Evolutionary conservation across 2,888 invertebrate genomes (phyloP).

Genomic region (Spisula solida): DNA sequence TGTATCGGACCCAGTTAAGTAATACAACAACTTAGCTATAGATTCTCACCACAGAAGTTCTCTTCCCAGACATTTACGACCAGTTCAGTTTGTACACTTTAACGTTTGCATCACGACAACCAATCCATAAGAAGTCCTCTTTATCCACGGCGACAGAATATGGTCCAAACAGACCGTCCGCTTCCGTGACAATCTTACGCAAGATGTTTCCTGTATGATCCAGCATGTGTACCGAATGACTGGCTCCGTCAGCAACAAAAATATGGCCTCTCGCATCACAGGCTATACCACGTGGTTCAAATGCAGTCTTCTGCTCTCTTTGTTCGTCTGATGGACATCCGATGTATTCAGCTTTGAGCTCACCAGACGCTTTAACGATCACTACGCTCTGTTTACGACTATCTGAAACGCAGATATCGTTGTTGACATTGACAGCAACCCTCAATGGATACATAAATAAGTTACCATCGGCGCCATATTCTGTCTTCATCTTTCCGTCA

Average conservation of each 20-base stretch:
- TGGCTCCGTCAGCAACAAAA: constrained; percentile 72
- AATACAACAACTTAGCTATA: background rate
- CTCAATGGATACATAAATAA: constrained; percentile 75
- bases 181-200: constrained; percentile 66
- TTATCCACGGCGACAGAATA: constrained; percentile 72
- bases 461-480: constrained; percentile 74
- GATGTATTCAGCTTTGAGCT: constrained; percentile 68
- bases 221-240: constrained; percentile 71
- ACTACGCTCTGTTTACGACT: constrained; percentile 71
- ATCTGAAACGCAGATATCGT: constrained; percentile 78
- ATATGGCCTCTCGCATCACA: constrained; percentile 72
- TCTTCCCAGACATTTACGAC: constrained; percentile 39
- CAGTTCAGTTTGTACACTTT: constrained; percentile 72
- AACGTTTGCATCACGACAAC: constrained; percentile 71
- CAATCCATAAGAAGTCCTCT: constrained; percentile 73
- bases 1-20: background rate
- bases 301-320: constrained; percentile 56
- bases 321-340: constrained; percentile 48
- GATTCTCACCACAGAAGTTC: background rate
- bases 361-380: constrained; percentile 71
- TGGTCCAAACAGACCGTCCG: constrained; percentile 71
- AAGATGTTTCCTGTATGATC: constrained; percentile 71
- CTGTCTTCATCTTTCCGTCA: constrained; percentile 63
- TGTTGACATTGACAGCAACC: constrained; percentile 79
- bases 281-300: constrained; percentile 73